Evolutionary conservation across 2,113 vertebrate species (phyloP).

Genomic region (Microcebus tavaratra): DNA sequence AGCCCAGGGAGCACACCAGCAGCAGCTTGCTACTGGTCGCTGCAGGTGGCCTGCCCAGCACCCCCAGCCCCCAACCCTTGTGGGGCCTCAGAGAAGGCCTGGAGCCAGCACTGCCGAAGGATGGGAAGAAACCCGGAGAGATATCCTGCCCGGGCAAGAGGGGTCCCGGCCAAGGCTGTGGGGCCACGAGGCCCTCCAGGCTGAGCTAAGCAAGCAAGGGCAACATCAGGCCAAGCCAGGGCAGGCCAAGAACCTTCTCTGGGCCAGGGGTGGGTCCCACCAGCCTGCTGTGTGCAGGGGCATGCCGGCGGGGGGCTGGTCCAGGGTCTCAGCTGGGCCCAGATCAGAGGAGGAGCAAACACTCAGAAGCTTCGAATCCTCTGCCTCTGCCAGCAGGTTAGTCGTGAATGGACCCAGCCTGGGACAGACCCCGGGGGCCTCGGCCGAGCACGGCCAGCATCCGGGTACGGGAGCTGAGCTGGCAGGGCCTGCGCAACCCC

Average conservation of each 20-base stretch:
- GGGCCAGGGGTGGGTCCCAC: rapidly evolving
- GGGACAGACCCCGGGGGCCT: constrained; percentile 54
- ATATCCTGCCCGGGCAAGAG: background rate
- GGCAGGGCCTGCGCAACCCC: constrained; percentile 87
- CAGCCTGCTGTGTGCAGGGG: background rate
- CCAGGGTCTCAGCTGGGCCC: background rate
- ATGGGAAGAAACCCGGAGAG: background rate
- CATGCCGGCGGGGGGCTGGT: too few species aligned
- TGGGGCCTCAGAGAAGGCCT: background rate
- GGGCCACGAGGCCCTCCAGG: background rate
- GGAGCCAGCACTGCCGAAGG: background rate
- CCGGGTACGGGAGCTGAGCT: constrained; percentile 86
- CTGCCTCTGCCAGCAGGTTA: constrained; percentile 35
- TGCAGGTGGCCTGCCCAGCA: too few species aligned
- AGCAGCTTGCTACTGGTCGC: background rate
- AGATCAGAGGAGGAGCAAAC: background rate
- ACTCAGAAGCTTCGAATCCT: background rate
- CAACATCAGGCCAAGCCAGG: background rate
- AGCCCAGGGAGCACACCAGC: background rate
- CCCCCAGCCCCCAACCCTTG: background rate
- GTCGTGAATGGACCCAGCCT: constrained; percentile 76
- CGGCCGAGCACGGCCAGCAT: constrained; percentile 81
- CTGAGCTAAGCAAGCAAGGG: background rate
- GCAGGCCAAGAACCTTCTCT: background rate
- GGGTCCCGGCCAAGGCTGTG: background rate